Base-by-base conservation (phyloP, 1,140 invertebrate species). In the Phymastichus coffea region DNA sequence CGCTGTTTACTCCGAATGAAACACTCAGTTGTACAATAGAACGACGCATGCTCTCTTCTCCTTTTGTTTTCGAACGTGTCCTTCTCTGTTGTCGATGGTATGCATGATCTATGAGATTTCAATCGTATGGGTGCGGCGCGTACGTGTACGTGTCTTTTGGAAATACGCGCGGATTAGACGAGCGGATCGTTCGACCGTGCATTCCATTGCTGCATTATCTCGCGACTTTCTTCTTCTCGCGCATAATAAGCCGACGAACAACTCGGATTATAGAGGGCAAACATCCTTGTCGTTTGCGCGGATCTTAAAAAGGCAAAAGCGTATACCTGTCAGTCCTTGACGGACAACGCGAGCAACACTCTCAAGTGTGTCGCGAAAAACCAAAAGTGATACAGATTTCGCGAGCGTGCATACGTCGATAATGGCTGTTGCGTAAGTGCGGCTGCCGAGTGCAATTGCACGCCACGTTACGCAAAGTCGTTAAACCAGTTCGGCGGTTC, bases 21-120 rank as follows among this genome's bases (percentile, higher is more conserved):
- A 51, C 44, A 40, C 12, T 23, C 17, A 37, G 35, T 44, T 58
- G 23, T 43, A 22, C 22, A 35, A 53, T 28, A 14, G 12, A 43
- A 14, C 37, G n/a, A n/a, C n/a, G n/a, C n/a, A n/a, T n/a, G n/a
- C n/a, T n/a, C n/a, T n/a, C n/a, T 17, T 23, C 37, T 14, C 20
- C 19, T 51, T 52, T 59, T 30, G 22, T 59, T 59, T 26, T 20
- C 35, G 44, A 59, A 52, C 52, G 1, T 25, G 28, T 26, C 30
- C 37, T 47, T 48, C 15, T 23, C 23, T n/a, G 15, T 46, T 33
- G 46, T n/a, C 49, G 46, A 53, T 59, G 41, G 17, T 37, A 38
- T 53, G 48, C 49, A 59, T 47, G 23, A 52, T 59, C 48, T 28
- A 47, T 38, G 30, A 7, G n/a, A 46, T 59, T 46, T 22, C 19